Base-by-base conservation (phyloP, 2,797 vertebrate genomes). In the Enoplosus armatus region DNA sequence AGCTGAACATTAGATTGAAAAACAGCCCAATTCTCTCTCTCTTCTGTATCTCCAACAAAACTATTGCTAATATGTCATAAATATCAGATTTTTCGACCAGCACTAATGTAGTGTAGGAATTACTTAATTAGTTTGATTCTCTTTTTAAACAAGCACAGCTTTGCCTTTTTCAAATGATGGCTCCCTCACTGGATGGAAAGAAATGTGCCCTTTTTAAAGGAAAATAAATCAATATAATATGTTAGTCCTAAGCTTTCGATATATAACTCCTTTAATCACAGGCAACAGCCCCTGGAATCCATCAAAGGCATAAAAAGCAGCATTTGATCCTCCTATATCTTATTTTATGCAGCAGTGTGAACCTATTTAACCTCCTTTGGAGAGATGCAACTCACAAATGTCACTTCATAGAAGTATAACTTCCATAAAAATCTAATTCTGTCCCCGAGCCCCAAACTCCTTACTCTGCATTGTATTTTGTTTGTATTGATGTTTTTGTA, bases 211-310 rank as follows among this genome's bases (percentile, higher is more conserved):
- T 58, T 68, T 81, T 77, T 29, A 65, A 78, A 60, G 64, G 20
- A 80, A 81, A 72, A 37, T 37, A 74, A 84, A 84, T 80, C 72
- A 66, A 62, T 82, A 72, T 60, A 50, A 72, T 58, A 72, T 29
- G 37, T 75, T 70, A 16, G 62, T 73, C 59, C 69, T 72, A 63
- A 59, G 67, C 53, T 71, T 76, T 79, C 37, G 24, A 55, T 82
- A 55, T 82, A 72, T 80, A 39, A 68, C 47, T 83, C 70, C 66
- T 81, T 78, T 12, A 37, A 37, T 37, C 35, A 39, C 12, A 39
- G 11, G 37, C 37, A 39, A 12, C 37, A 14, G 37, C 14, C 12
- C 12, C 37, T 39, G 37, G 37, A 12, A 75, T 74, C 71, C 55
- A 72, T 73, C 66, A 77, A 70, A 77, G 54, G 47, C 63, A 29